These are phyloP conservation scores for Jordanella pulchra DNA, from an alignment of 2,797 vertebrate species.

Conservation along the genomic window DNA sequence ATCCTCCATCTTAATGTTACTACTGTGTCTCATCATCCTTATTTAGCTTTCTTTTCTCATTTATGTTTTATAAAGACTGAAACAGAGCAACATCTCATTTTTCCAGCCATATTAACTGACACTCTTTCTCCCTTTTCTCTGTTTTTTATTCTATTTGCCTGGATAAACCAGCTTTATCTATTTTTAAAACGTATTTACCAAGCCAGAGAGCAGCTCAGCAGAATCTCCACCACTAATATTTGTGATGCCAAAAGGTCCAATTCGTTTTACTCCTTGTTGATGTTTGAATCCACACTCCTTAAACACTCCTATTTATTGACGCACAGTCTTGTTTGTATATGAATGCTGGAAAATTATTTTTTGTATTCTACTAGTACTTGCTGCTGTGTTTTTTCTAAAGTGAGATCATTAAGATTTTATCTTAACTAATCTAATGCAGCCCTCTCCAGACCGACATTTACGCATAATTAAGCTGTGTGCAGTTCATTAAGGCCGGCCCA, in stretches of 20 bases:
- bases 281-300: background rate
- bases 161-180: background rate
- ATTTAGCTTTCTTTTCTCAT: background rate
- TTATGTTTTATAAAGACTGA: background rate
- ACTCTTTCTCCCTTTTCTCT: background rate
- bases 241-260: background rate
- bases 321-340: background rate
- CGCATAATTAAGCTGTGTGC: constrained; percentile 38
- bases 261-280: background rate
- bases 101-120: background rate
- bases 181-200: background rate
- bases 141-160: background rate
- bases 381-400: constrained; percentile 7
- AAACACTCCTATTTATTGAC: background rate
- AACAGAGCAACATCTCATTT: background rate
- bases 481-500: constrained; percentile 28
- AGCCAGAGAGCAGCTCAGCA: background rate
- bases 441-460: constrained; percentile 39
- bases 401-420: constrained; percentile 28
- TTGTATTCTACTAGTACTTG: background rate
- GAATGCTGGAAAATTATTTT: constrained; percentile 1
- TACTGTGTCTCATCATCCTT: background rate
- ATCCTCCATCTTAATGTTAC: background rate
- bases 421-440: constrained; percentile 34
- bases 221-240: background rate